Evolutionary conservation across 2,888 invertebrate genomes (phyloP).

Genomic region (Podotricha telesiphe): DNA sequence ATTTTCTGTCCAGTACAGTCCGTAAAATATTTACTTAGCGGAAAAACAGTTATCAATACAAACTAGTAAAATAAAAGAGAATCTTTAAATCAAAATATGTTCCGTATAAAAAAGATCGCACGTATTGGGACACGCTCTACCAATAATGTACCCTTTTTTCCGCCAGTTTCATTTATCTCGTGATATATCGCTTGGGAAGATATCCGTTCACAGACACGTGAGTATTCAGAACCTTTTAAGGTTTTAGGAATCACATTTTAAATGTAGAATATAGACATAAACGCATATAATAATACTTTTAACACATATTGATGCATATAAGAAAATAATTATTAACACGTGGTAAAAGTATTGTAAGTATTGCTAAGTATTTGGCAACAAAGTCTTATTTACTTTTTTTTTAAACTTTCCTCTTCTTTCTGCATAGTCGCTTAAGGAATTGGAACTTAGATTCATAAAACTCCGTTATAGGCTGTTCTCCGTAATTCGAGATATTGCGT

Average conservation of each 20-base stretch:
- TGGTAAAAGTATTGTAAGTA: too few species aligned
- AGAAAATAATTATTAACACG: too few species aligned
- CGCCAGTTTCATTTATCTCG: constrained; percentile 20
- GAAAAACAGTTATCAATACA: not conserved
- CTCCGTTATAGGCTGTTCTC: too few species aligned
- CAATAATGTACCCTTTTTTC: constrained; percentile 21
- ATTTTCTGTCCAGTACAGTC: too few species aligned
- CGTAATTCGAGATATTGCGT: too few species aligned
- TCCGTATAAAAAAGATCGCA: not conserved
- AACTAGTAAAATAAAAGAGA: not conserved
- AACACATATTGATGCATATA: too few species aligned
- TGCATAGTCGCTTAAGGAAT: too few species aligned
- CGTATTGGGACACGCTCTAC: not conserved
- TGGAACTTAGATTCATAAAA: too few species aligned
- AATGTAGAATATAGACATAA: not conserved
- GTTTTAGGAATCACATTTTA: constrained; percentile 11
- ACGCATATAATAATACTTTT: too few species aligned
- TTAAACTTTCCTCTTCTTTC: too few species aligned
- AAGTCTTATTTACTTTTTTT: too few species aligned
- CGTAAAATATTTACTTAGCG: not conserved
- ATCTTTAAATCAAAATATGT: not conserved
- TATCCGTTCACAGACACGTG: constrained; percentile 34
- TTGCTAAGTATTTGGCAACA: too few species aligned
- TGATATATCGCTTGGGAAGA: constrained; percentile 31
- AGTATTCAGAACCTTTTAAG: constrained; percentile 28